Evolutionary conservation across 1,140 invertebrate genomes (phyloP).

Genomic region (Drosophila albomicans): DNA sequence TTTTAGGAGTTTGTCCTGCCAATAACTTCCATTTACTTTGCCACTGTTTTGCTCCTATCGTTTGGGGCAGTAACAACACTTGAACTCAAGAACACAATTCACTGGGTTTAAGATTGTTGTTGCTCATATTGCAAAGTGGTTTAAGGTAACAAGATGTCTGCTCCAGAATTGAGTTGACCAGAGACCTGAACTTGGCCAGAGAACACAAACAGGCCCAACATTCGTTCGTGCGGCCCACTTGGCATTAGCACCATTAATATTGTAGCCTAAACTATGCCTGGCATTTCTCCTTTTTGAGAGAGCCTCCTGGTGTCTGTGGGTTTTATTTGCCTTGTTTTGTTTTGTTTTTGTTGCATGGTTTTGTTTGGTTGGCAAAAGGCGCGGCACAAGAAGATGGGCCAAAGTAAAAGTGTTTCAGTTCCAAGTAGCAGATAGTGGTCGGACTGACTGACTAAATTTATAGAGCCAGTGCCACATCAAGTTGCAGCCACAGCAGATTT

Average conservation of each 20-base stretch:
- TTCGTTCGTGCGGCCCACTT: conserved; percentile 41
- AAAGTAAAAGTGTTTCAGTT: conserved; percentile 63
- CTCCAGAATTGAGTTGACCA: conserved; percentile 62
- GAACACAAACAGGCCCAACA: conserved; percentile 21
- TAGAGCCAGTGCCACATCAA: conserved; percentile 50
- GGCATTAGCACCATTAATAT: conserved; percentile 81
- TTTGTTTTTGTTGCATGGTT: conserved; percentile 35
- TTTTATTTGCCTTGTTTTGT: conserved; percentile 13
- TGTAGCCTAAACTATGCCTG: conserved; percentile 71
- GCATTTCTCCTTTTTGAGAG: conserved; percentile 46
- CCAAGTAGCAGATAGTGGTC: conserved; percentile 61
- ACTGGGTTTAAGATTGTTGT: conserved; percentile 50
- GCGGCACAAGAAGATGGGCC: conserved; percentile 3
- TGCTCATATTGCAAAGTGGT: conserved; percentile 61
- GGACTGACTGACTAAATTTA: conserved; percentile 48
- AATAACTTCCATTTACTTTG: background rate
- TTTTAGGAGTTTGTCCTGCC: no score
- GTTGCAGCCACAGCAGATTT: conserved; percentile 77
- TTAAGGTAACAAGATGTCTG: conserved; percentile 48
- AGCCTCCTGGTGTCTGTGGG: conserved; percentile 12
- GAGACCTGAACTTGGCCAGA: conserved; percentile 6
- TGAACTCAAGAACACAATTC: conserved; percentile 54
- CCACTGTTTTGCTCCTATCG: background rate
- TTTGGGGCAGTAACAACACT: conserved; percentile 29
- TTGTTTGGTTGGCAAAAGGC: conserved; percentile 16